Conservation (phyloP, 2,797 vertebrate genomes). For the Avahi laniger region DNA sequence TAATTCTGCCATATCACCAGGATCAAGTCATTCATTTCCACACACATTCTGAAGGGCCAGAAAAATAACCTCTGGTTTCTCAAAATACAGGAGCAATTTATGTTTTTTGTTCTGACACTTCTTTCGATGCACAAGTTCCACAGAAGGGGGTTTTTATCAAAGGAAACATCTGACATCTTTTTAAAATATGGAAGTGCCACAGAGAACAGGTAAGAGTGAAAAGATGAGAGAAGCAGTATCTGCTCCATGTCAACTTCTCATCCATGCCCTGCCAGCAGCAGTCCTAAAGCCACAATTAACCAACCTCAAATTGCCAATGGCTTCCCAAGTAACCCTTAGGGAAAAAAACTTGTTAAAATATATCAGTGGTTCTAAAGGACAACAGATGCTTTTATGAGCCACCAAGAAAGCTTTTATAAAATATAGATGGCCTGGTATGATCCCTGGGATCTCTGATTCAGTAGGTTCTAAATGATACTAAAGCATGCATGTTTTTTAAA, state of each 20-base stretch:
- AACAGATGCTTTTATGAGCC: background rate
- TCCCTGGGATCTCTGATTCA: background rate
- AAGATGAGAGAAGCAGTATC: background rate
- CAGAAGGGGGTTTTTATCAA: background rate
- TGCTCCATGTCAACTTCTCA: background rate
- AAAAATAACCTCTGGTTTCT: conserved; percentile 54
- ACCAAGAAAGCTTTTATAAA: background rate
- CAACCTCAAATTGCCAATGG: background rate
- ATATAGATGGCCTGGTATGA: background rate
- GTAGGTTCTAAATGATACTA: background rate
- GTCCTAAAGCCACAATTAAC: background rate
- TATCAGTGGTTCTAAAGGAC: background rate
- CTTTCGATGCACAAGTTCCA: background rate
- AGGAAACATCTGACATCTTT: conserved; percentile 11
- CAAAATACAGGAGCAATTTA: conserved; percentile 38
- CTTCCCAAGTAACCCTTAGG: background rate
- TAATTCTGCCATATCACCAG: background rate
- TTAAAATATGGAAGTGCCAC: background rate
- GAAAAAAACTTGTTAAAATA: background rate
- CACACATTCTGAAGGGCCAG: background rate
- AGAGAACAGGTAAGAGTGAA: background rate
- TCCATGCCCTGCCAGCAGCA: background rate
- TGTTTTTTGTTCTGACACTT: conserved; percentile 18
- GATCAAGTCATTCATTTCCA: background rate
- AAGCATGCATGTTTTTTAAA: background rate